A percentile compares a stretch with the other conserved stretches of the same genome.
These are phyloP conservation scores for Capreolus pygargus DNA, from an alignment of 2,113 vertebrate genomes.

Conservation along the genomic window DNA sequence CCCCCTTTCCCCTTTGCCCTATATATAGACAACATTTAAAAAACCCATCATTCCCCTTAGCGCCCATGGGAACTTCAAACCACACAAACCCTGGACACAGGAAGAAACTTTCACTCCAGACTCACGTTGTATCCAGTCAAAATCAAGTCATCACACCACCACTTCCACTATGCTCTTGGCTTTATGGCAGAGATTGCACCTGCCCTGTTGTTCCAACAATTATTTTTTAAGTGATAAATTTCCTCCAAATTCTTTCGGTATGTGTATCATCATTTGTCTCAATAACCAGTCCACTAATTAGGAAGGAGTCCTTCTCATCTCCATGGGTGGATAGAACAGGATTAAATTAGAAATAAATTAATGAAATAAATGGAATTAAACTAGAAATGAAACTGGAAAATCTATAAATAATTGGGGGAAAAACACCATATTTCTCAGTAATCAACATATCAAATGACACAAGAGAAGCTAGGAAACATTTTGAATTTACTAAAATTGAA, in stretches of 20 bases:
- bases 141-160: neutral
- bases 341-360: slow-evolving; percentile 11
- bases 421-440: neutral
- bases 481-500: neutral
- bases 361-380: neutral
- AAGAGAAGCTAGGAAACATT: neutral
- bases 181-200: neutral
- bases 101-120: neutral
- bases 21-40: neutral
- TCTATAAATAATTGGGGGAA: neutral
- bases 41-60: neutral
- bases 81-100: neutral
- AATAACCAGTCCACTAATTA: neutral
- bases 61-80: neutral
- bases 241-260: neutral
- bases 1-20: neutral
- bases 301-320: neutral
- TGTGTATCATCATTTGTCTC: neutral
- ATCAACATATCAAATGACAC: neutral
- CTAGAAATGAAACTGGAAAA: neutral
- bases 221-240: neutral
- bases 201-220: neutral
- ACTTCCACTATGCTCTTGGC: neutral
- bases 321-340: neutral
- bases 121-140: neutral